phyloP scores from a whole-genome alignment of 2,888 invertebrate species.

The Plebejus argus region DNA sequence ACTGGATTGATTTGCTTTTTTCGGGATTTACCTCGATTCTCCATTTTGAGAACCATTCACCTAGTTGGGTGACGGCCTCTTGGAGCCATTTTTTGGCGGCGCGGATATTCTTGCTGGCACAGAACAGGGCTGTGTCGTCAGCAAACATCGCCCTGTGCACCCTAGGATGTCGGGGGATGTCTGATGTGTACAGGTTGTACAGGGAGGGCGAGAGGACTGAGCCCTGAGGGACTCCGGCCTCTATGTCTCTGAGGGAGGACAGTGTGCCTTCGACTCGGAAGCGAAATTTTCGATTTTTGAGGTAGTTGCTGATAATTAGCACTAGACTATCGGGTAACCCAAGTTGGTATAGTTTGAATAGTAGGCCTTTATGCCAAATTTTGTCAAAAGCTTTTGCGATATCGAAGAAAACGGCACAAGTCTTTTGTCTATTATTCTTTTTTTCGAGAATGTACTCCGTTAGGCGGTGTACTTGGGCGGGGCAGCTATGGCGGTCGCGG shows the following conservation, averaged over 20 bases:
- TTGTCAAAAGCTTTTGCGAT: background rate
- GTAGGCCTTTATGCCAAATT: background rate
- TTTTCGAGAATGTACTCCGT: conserved; percentile 2
- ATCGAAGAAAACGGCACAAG: background rate
- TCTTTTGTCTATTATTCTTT: background rate
- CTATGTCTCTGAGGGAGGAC: background rate
- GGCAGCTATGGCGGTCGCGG: background rate
- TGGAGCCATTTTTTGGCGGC: background rate
- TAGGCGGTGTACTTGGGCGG: conserved; percentile 25
- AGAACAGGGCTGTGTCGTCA: conserved; percentile 1
- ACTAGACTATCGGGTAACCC: background rate
- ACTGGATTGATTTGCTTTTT: background rate
- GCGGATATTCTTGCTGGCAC: background rate
- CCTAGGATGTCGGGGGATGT: background rate
- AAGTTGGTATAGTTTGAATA: background rate
- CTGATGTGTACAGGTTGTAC: conserved; percentile 5
- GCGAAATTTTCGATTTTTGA: background rate
- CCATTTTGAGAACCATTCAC: conserved; percentile 1
- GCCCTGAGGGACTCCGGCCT: conserved; percentile 22
- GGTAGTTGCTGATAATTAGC: background rate
- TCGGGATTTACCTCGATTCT: background rate
- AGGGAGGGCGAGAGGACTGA: conserved; percentile 23
- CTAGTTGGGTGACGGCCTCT: conserved; percentile 10
- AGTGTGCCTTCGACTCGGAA: background rate
- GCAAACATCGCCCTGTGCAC: background rate